A percentile compares a stretch with the other conserved stretches of the same genome.
phyloP scores from a whole-genome alignment of 2,888 invertebrate species.

The Alentia gelatinosa region DNA sequence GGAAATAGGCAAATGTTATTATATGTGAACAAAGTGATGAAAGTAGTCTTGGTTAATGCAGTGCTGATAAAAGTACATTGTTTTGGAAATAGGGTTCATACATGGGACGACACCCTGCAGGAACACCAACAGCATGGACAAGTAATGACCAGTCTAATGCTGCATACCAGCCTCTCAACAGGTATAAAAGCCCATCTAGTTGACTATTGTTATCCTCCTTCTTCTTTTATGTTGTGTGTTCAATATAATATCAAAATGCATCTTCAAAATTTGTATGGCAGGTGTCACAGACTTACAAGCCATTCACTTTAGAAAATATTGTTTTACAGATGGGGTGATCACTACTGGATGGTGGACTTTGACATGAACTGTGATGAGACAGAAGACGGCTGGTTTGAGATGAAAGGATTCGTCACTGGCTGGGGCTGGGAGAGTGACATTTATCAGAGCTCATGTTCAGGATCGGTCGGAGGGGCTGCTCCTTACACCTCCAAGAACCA shows the following conservation, averaged over 20 bases:
- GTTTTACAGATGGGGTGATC: slow-evolving; percentile 71
- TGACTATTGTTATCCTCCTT: neutral
- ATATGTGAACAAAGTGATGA: too few relatives aligned
- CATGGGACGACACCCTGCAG: slow-evolving; percentile 66
- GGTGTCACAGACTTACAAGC: too few relatives aligned
- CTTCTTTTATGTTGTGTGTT: too few relatives aligned
- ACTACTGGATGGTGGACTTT: slow-evolving; percentile 80
- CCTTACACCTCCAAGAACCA: slow-evolving; percentile 63
- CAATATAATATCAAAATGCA: too few relatives aligned
- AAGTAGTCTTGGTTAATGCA: too few relatives aligned
- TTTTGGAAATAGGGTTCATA: slow-evolving; percentile 68
- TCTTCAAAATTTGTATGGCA: too few relatives aligned
- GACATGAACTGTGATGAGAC: slow-evolving; percentile 79
- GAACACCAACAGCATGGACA: slow-evolving; percentile 77
- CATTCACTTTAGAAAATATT: too few relatives aligned
- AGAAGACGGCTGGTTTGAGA: slow-evolving; percentile 79
- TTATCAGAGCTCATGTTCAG: neutral
- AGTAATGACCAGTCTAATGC: slow-evolving; percentile 70
- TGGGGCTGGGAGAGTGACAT: slow-evolving; percentile 53
- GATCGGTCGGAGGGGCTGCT: neutral
- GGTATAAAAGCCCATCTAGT: slow-evolving; percentile 62
- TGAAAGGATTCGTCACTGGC: slow-evolving; percentile 71
- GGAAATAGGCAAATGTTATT: too few relatives aligned
- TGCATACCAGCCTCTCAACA: slow-evolving; percentile 69
- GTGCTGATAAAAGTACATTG: too few relatives aligned